Percentiles rank a stretch among this genome's conserved stretches.
Conservation (phyloP, 2,113 vertebrate species). For the Dipodomys spectabilis region DNA sequence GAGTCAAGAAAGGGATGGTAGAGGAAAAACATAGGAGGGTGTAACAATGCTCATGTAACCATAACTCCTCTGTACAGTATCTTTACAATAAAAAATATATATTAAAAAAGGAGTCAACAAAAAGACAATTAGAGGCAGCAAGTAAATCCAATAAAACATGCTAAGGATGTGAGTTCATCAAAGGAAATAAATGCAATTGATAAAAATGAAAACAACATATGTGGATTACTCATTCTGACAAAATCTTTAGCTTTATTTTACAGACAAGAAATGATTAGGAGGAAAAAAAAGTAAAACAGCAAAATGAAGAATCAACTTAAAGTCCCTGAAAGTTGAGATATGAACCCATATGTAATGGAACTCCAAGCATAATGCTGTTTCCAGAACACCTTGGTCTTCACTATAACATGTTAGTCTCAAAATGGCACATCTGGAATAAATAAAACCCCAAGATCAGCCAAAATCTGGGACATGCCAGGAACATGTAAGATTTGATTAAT, state of each 20-base stretch:
- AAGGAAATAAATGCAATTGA: slow-evolving; percentile 38
- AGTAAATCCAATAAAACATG: slow-evolving; percentile 52
- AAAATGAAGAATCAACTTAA: slow-evolving; percentile 41
- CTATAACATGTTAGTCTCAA: slow-evolving; percentile 13
- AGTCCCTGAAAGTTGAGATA: slow-evolving; percentile 25
- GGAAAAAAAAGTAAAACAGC: slow-evolving; percentile 55
- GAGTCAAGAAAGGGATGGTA: background rate
- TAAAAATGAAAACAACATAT: slow-evolving; percentile 17
- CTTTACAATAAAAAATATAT: too few species aligned
- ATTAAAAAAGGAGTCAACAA: too few species aligned
- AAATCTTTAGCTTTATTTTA: slow-evolving; percentile 34
- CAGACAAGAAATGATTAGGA: slow-evolving; percentile 41
- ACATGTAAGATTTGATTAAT: slow-evolving; percentile 54
- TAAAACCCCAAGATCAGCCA: slow-evolving; percentile 43
- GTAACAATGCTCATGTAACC: too few species aligned
- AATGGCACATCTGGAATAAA: slow-evolving; percentile 63
- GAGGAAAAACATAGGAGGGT: too few species aligned
- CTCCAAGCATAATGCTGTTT: slow-evolving; percentile 35
- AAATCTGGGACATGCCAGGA: slow-evolving; percentile 41
- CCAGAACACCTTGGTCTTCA: background rate
- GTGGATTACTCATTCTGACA: slow-evolving; percentile 22
- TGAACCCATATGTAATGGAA: slow-evolving; percentile 28
- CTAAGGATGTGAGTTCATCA: slow-evolving; percentile 11
- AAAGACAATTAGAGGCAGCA: slow-evolving; percentile 57
- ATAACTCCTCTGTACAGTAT: too few species aligned